phyloP scores from a whole-genome alignment of 2,888 invertebrate genomes.

The Troides oblongomaculatus region DNA sequence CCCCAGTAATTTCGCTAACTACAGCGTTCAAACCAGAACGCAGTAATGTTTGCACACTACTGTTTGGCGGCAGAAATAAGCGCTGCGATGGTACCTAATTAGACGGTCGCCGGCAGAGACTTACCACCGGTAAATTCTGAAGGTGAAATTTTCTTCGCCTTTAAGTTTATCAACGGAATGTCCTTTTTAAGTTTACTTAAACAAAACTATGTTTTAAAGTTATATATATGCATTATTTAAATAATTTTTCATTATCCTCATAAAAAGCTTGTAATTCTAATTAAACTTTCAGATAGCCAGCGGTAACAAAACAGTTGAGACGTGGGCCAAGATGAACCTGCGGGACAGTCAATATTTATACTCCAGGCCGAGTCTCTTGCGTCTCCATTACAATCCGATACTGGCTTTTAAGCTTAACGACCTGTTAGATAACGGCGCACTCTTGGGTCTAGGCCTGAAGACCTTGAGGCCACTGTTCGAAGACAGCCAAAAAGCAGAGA shows the following conservation, averaged over 20 bases:
- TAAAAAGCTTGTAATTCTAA: neutral
- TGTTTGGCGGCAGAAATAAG: too few species aligned
- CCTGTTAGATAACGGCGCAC: slow-evolving; percentile 87
- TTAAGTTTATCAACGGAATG: too few species aligned
- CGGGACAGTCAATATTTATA: slow-evolving; percentile 88
- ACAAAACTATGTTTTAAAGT: too few species aligned
- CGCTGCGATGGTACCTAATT: too few species aligned
- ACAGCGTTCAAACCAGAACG: too few species aligned
- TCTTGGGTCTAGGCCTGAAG: slow-evolving; percentile 87
- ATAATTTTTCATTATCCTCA: neutral
- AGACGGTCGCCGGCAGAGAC: too few species aligned
- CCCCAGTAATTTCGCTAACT: too few species aligned
- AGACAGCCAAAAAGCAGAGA: slow-evolving; percentile 83
- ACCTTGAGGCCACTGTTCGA: slow-evolving; percentile 87
- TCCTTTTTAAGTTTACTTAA: too few species aligned
- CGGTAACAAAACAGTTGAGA: slow-evolving; percentile 86
- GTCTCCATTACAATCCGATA: slow-evolving; percentile 86
- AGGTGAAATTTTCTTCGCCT: too few species aligned
- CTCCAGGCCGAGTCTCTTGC: slow-evolving; percentile 87
- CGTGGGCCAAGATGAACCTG: slow-evolving; percentile 85
- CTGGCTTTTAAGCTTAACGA: slow-evolving; percentile 84
- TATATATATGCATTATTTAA: too few species aligned
- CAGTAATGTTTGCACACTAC: too few species aligned
- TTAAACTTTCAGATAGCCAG: slow-evolving; percentile 80
- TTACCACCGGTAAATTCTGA: too few species aligned